Evolutionary conservation across 2,113 vertebrate species (phyloP).

Genomic region (Melanerpes formicivorus): DNA sequence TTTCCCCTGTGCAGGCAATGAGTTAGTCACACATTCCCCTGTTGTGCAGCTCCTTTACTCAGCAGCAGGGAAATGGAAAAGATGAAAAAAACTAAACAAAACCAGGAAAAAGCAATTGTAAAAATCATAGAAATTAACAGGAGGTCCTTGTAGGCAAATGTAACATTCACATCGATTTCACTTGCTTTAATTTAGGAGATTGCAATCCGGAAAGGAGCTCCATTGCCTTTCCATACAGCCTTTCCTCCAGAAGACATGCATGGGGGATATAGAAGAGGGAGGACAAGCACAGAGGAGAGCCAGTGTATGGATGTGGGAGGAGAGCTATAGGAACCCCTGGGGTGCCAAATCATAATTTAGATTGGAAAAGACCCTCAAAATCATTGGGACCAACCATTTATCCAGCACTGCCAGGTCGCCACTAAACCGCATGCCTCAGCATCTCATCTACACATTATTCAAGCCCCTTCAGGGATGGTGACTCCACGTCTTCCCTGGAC

Average conservation of each 20-base stretch:
- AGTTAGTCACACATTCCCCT: constrained; percentile 70
- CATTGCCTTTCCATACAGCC: background rate
- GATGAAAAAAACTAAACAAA: constrained; percentile 51
- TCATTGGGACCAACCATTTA: too few species aligned
- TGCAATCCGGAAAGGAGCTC: background rate
- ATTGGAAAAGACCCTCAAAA: too few species aligned
- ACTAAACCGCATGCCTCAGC: too few species aligned
- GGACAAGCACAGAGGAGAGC: background rate
- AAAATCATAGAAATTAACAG: constrained; percentile 46
- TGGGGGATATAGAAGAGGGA: accelerated
- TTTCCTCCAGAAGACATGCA: background rate
- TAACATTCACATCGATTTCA: constrained; percentile 5
- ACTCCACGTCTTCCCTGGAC: too few species aligned
- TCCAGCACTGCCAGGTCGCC: too few species aligned
- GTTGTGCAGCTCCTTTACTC: constrained; percentile 50
- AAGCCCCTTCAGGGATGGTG: too few species aligned
- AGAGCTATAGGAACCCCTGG: background rate
- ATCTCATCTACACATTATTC: too few species aligned
- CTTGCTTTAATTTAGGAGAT: constrained; percentile 29
- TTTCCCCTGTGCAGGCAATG: constrained; percentile 43
- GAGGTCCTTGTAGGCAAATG: constrained; percentile 38
- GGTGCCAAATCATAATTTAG: background rate
- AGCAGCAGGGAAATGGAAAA: constrained; percentile 64
- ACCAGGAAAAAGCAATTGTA: constrained; percentile 30
- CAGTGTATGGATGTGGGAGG: background rate